Conservation (phyloP, 2,113 vertebrate genomes). For the Lepus americanus region DNA sequence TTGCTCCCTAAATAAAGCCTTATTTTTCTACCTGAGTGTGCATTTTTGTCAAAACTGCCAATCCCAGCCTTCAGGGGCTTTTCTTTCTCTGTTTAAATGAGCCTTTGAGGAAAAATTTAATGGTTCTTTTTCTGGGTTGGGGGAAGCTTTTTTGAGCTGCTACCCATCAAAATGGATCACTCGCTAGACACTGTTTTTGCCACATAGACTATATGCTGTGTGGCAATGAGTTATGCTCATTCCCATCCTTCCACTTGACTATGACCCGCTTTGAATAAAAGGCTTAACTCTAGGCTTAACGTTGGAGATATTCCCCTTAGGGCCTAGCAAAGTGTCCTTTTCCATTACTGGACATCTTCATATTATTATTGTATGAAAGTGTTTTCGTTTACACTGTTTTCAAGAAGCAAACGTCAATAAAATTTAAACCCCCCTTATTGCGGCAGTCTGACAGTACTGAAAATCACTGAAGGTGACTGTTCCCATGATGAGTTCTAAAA, state of each 20-base stretch:
- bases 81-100: constrained; percentile 64
- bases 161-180: constrained; percentile 68
- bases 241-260: constrained; percentile 1
- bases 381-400: constrained; percentile 56
- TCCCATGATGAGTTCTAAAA: constrained; percentile 59
- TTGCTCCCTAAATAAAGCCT: constrained; percentile 42
- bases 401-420: constrained; percentile 21
- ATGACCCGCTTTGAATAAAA: constrained; percentile 13
- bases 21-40: constrained; percentile 26
- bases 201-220: neutral
- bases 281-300: constrained; percentile 17
- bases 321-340: neutral
- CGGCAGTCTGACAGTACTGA: constrained; percentile 45
- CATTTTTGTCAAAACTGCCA: constrained; percentile 42
- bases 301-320: neutral
- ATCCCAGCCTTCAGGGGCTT: neutral
- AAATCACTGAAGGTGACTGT: constrained; percentile 54
- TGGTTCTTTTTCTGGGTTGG: constrained; percentile 64
- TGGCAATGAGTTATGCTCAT: constrained; percentile 57
- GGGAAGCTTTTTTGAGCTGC: constrained; percentile 37
- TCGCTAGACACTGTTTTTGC: constrained; percentile 46
- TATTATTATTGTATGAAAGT: constrained; percentile 21
- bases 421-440: constrained; percentile 45
- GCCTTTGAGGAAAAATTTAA: constrained; percentile 59
- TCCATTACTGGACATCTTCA: neutral